A percentile compares a stretch with the other conserved stretches of the same genome.
phyloP scores from a whole-genome alignment of 2,113 vertebrate genomes.

The Centropristis striata region DNA sequence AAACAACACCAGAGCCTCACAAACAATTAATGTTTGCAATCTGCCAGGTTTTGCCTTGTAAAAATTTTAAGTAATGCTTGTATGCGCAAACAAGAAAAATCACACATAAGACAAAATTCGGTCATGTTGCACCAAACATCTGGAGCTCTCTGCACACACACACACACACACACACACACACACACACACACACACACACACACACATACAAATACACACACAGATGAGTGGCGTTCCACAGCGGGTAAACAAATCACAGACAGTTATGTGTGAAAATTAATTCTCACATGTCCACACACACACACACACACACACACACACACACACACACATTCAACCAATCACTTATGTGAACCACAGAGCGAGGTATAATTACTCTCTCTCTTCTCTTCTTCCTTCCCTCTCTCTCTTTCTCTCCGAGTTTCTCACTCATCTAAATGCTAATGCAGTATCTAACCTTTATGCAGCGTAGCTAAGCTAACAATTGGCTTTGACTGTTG shows the following conservation, averaged over 20 bases:
- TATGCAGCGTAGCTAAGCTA: constrained; percentile 60
- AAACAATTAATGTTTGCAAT: background rate
- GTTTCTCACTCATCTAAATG: constrained; percentile 73
- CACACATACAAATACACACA: constrained; percentile 10
- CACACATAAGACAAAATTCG: background rate
- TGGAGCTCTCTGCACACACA: background rate
- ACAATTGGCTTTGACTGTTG: constrained; percentile 60
- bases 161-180: constrained; percentile 5
- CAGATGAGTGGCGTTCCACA: constrained; percentile 9
- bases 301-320: constrained; percentile 12
- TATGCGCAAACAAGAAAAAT: background rate
- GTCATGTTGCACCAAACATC: background rate
- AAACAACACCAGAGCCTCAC: background rate
- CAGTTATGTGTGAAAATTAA: constrained; percentile 56
- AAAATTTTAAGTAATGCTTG: background rate
- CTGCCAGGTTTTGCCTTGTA: background rate
- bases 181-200: constrained; percentile 18
- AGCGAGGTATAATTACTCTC: constrained; percentile 66
- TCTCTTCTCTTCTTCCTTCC: constrained; percentile 30
- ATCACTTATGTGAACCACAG: constrained; percentile 46
- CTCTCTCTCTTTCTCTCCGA: constrained; percentile 16
- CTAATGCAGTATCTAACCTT: constrained; percentile 76
- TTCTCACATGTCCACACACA: constrained; percentile 45
- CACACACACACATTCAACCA: constrained; percentile 22
- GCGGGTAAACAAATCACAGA: constrained; percentile 51